Base-by-base conservation (phyloP, 2,113 vertebrate genomes). In the Leptobrachium ailaonicum region DNA sequence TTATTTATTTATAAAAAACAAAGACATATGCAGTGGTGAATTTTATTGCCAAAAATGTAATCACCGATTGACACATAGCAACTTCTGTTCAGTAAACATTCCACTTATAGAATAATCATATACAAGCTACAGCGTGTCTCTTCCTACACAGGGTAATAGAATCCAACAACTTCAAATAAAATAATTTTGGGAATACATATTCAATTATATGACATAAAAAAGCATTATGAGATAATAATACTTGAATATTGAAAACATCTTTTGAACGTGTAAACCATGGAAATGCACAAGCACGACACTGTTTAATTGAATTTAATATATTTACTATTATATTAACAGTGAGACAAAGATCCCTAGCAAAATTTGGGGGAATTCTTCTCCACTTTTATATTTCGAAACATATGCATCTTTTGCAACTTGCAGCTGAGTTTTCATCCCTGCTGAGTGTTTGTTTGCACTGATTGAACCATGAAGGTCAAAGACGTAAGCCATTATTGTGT, bases 41-140 rank as follows among this genome's bases (percentile, higher is more conserved):
- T 72, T 79, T 12, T 32, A 71, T 79, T 71, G 67, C 56, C 77
- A 63, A 79, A 79, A 79, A 79, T 72, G 6, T 72, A 79, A 66
- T 50, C 69, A 32, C 58, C 68, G 45, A 79, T 66, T 79, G 69
- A 79, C 77, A 79, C 77, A 79, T 70, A 77, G 68, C 76, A 77
- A 77, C 76, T 79, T 79, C 67, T 79, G 69, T 64, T 79, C 77
- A 79, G 66, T 79, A 79, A 79, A 79, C 69, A 79, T 53, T 62
- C 40, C 71, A 64, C 58, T 53, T 79, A 79, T 72, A 79, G 44
- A 63, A 72, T 79, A 64, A 66, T 79, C 45, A 50, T 54, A 72
- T 66, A 72, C 60, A 67, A 70, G 40, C 64, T 66, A 7, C 50
- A 54, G 64, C 47, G 77, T 66, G 42, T 2, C 47, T 47, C 58